A percentile compares a stretch with the other conserved stretches of the same genome.
phyloP scores from a whole-genome alignment of 2,797 vertebrate genomes.

The Thunnus albacares region DNA sequence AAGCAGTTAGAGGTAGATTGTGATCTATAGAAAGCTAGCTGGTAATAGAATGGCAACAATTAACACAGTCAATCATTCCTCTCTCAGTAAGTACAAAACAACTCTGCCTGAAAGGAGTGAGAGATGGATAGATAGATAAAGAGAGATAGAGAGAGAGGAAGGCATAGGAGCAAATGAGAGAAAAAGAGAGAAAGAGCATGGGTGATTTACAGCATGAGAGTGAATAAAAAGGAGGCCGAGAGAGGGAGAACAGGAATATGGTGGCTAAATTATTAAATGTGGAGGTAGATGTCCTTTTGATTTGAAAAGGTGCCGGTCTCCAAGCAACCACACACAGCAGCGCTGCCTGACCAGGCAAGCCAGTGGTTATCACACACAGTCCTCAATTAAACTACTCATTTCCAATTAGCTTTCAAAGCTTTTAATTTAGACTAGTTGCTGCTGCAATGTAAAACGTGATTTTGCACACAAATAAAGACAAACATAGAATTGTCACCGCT shows the following conservation, averaged over 20 bases:
- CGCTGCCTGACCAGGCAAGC: conserved; percentile 24
- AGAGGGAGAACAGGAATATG: conserved; percentile 25
- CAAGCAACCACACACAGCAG: conserved; percentile 67
- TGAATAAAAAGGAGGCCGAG: conserved; percentile 38
- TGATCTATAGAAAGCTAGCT: conserved; percentile 40
- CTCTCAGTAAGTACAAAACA: conserved; percentile 35
- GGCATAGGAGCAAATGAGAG: conserved; percentile 9
- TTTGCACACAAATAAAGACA: conserved; percentile 14
- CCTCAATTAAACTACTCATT: conserved; percentile 56
- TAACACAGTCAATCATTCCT: conserved; percentile 53
- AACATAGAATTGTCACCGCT: background rate
- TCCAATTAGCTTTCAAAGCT: conserved; percentile 55
- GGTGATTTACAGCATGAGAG: conserved; percentile 45
- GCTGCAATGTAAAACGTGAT: conserved; percentile 23
- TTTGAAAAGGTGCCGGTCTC: conserved; percentile 70
- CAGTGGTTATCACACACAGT: conserved; percentile 35
- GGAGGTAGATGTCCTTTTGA: conserved; percentile 65
- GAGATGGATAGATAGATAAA: background rate
- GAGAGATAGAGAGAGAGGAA: conserved; percentile 12
- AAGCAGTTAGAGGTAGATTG: conserved; percentile 63
- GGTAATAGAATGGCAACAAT: conserved; percentile 40
- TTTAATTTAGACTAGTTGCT: conserved; percentile 42
- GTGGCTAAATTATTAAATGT: conserved; percentile 74
- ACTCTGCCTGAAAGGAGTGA: conserved; percentile 20
- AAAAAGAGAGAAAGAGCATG: conserved; percentile 23